These are phyloP conservation scores for Philaenus spumarius DNA, from an alignment of 1,140 invertebrate species.

Conservation along the genomic window DNA sequence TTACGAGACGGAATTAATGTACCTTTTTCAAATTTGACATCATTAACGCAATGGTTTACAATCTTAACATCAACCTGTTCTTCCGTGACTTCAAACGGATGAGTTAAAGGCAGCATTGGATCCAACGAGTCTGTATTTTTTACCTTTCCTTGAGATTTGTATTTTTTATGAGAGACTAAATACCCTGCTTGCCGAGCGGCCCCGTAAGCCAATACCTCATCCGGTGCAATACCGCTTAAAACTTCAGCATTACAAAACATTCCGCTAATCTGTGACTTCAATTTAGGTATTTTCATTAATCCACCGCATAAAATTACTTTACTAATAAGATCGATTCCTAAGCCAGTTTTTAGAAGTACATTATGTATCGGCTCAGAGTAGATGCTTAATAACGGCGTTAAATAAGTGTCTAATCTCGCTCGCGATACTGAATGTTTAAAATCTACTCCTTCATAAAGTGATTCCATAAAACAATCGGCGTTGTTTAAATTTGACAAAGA, in stretches of 20 bases:
- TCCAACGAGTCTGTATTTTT: too few relatives aligned
- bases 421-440: slow-evolving; percentile 1
- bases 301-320: slow-evolving; percentile 4
- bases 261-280: background rate
- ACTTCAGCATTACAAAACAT: background rate
- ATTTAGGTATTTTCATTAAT: slow-evolving; percentile 1
- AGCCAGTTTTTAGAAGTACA: background rate
- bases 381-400: background rate
- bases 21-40: too few relatives aligned
- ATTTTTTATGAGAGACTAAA: background rate
- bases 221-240: background rate
- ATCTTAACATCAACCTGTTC: too few relatives aligned
- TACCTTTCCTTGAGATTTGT: too few relatives aligned
- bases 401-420: slow-evolving; percentile 6
- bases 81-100: too few relatives aligned
- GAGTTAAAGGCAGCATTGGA: too few relatives aligned
- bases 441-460: slow-evolving; percentile 7
- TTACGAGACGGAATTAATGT: too few relatives aligned
- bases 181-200: background rate
- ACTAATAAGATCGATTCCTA: background rate
- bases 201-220: slow-evolving; percentile 8
- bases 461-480: slow-evolving; percentile 8
- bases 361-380: background rate
- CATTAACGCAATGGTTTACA: too few relatives aligned
- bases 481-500: background rate